Percentiles rank a stretch among this genome's conserved stretches.
phyloP scores from a whole-genome alignment of 2,113 vertebrate genomes.

The Heterotis niloticus region DNA sequence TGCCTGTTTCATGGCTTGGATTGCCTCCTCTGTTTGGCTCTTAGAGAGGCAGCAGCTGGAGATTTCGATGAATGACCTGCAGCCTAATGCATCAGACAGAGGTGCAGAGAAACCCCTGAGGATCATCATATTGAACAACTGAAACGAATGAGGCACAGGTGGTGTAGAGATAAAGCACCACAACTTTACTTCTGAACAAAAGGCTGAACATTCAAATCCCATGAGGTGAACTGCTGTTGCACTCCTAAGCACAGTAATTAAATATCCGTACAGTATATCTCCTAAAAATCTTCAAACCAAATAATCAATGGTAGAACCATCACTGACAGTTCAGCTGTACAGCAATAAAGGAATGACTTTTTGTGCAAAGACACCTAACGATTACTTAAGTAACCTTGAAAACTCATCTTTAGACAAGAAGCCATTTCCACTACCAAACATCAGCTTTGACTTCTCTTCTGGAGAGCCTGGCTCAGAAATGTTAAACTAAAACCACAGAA shows the following conservation, averaged over 20 bases:
- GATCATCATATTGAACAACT: background rate
- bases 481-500: background rate
- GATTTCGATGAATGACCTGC: conserved; percentile 90
- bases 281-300: background rate
- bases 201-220: background rate
- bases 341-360: background rate
- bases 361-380: background rate
- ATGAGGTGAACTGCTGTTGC: no score
- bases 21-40: conserved; percentile 77
- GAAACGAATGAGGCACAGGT: background rate
- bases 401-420: conserved; percentile 86
- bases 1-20: conserved; percentile 77
- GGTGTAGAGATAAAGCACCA: background rate
- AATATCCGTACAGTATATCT: background rate
- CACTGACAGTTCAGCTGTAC: background rate
- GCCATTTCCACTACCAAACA: conserved; percentile 83
- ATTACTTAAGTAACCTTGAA: conserved; percentile 82
- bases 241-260: conserved; percentile 5
- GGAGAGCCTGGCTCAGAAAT: conserved; percentile 67
- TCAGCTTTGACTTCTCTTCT: conserved; percentile 83
- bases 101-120: background rate
- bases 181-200: background rate
- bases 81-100: background rate
- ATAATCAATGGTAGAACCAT: background rate
- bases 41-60: conserved; percentile 79